A percentile compares a stretch with the other conserved stretches of the same genome.
Conservation (phyloP, 1,140 invertebrate genomes). For the Spodoptera frugiperda region DNA sequence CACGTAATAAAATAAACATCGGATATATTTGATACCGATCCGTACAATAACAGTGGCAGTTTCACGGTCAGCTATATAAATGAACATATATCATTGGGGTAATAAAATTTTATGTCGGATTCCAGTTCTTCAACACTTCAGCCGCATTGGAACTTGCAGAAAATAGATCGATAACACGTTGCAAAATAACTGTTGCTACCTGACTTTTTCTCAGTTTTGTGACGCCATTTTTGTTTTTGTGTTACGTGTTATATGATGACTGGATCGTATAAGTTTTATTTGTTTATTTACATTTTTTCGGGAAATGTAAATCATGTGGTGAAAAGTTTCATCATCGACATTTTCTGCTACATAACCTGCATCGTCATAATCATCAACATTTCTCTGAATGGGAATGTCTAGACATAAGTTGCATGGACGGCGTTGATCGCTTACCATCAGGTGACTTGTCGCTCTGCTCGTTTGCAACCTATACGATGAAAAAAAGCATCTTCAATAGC, state of each 20-base stretch:
- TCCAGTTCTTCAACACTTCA: conserved; percentile 32
- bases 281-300: not conserved
- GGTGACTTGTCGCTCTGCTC: no score
- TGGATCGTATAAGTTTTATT: no score
- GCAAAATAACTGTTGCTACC: conserved; percentile 13
- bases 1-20: conserved; percentile 14
- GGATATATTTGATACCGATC: not conserved
- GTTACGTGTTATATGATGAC: no score
- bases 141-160: conserved; percentile 16
- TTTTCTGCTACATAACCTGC: no score
- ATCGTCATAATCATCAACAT: no score
- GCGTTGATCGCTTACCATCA: no score
- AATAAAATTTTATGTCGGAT: conserved; percentile 35
- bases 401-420: no score
- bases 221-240: not conserved
- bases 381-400: no score
- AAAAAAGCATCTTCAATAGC: no score
- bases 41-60: not conserved
- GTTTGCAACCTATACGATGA: no score
- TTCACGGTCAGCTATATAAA: conserved; percentile 31
- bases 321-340: no score
- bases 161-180: conserved; percentile 30
- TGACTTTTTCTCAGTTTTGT: not conserved
- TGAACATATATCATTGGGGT: conserved; percentile 18
- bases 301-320: no score